These are phyloP conservation scores for Enteromius afrohamiltoni DNA, from an alignment of 2,797 vertebrate genomes.

Conservation along the genomic window DNA sequence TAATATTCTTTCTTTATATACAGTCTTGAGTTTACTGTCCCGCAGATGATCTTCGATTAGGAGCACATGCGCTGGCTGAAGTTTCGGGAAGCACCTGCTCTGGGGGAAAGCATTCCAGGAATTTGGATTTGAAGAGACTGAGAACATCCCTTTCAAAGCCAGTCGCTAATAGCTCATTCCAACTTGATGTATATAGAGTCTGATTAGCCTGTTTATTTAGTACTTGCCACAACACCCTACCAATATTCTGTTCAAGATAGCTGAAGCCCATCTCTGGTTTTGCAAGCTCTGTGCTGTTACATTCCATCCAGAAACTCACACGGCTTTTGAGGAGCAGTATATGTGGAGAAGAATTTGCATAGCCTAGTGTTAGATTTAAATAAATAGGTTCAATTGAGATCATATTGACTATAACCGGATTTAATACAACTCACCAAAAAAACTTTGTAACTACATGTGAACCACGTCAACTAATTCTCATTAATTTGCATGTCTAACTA, in stretches of 20 bases:
- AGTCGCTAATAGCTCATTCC: background rate
- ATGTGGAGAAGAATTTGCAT: background rate
- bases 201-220: constrained; percentile 25
- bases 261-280: constrained; percentile 28
- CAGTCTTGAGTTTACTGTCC: background rate
- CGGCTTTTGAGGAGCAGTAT: background rate
- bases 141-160: constrained; percentile 32
- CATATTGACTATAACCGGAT: background rate
- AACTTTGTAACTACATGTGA: background rate
- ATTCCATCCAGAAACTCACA: constrained; percentile 40
- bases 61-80: constrained; percentile 28
- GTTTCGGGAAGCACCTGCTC: constrained; percentile 41
- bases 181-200: constrained; percentile 9
- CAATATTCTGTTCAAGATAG: background rate
- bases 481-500: too few species aligned
- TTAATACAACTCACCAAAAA: background rate
- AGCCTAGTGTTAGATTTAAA: background rate
- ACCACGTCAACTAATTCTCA: too few species aligned
- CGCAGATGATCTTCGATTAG: constrained; percentile 23
- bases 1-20: background rate
- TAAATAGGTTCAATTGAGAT: background rate
- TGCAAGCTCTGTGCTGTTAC: constrained; percentile 42
- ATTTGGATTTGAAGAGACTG: constrained; percentile 21
- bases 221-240: constrained; percentile 12
- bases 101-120: constrained; percentile 20